Percentiles rank a stretch among this genome's conserved stretches.
phyloP scores from a whole-genome alignment of 2,888 invertebrate species.

The Liposcelis brunnea region DNA sequence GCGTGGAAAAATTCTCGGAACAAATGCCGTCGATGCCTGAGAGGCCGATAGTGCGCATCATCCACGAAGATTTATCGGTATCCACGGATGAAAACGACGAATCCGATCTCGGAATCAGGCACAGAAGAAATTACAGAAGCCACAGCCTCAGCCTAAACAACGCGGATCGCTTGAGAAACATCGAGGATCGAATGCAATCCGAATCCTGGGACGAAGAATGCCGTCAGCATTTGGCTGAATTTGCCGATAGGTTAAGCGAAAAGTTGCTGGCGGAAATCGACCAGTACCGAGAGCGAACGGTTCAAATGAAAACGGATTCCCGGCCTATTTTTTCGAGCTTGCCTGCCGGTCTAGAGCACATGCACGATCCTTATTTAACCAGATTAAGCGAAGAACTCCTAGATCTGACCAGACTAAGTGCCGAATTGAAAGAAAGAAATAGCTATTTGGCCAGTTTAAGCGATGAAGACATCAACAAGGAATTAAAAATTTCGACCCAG shows the following conservation, averaged over 20 bases:
- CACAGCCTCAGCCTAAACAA: slow-evolving; percentile 4
- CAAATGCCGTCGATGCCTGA: neutral
- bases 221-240: slow-evolving; percentile 53
- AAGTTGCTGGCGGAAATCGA: slow-evolving; percentile 64
- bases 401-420: slow-evolving; percentile 37
- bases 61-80: slow-evolving; percentile 2
- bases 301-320: slow-evolving; percentile 12
- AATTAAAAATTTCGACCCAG: slow-evolving; percentile 31
- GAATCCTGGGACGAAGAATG: slow-evolving; percentile 43
- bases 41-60: neutral
- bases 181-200: too few species aligned
- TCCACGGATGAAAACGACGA: neutral
- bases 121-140: slow-evolving; percentile 1
- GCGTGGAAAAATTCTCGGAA: too few species aligned
- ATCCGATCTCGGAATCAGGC: neutral
- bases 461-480: slow-evolving; percentile 30
- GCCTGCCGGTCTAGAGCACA: slow-evolving; percentile 34
- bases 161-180: slow-evolving; percentile 1
- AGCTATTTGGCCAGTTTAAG: slow-evolving; percentile 38
- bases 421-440: slow-evolving; percentile 38
- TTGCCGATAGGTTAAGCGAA: slow-evolving; percentile 66
- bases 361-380: slow-evolving; percentile 42
- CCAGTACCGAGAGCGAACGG: slow-evolving; percentile 21
- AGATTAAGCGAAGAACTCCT: slow-evolving; percentile 40
- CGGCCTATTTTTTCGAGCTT: slow-evolving; percentile 17